A percentile compares a stretch with the other conserved stretches of the same genome.
Evolutionary conservation across 37 sponge, comb jelly and placozoan genomes (phyloP).

Genomic region (Diacarnus erythraeanus): DNA sequence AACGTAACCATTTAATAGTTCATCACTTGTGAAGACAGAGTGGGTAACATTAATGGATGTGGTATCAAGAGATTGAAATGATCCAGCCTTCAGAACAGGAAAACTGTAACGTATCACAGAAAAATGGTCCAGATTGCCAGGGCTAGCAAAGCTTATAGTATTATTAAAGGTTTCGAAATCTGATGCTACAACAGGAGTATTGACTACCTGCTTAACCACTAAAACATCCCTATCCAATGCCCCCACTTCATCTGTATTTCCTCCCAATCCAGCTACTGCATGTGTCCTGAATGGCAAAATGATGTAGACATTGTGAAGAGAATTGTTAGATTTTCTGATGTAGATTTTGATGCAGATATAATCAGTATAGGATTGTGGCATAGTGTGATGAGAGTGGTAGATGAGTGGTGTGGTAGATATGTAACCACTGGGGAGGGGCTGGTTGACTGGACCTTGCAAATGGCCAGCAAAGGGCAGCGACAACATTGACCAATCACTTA

Average conservation of each 20-base stretch:
- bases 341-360: slow-evolving; percentile 6
- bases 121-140: not conserved
- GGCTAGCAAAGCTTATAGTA: not conserved
- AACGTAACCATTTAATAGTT: slow-evolving; percentile 2
- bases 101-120: slow-evolving; percentile 1
- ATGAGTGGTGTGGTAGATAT: not conserved
- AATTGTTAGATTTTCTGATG: not conserved
- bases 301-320: not conserved
- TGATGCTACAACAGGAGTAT: slow-evolving; percentile 3
- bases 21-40: slow-evolving; percentile 30
- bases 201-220: not conserved
- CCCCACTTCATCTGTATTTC: not conserved
- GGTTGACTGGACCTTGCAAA: not conserved
- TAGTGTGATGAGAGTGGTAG: not conserved
- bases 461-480: not conserved
- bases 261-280: not conserved
- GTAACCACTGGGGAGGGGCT: slow-evolving; percentile 31
- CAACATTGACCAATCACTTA: not conserved
- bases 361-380: not conserved
- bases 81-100: slow-evolving; percentile 8
- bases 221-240: not conserved
- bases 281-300: not conserved
- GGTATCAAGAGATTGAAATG: slow-evolving; percentile 1
- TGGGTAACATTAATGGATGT: not conserved
- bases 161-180: not conserved